phyloP scores from a whole-genome alignment of 2,113 vertebrate species.

The Ochotona princeps region DNA sequence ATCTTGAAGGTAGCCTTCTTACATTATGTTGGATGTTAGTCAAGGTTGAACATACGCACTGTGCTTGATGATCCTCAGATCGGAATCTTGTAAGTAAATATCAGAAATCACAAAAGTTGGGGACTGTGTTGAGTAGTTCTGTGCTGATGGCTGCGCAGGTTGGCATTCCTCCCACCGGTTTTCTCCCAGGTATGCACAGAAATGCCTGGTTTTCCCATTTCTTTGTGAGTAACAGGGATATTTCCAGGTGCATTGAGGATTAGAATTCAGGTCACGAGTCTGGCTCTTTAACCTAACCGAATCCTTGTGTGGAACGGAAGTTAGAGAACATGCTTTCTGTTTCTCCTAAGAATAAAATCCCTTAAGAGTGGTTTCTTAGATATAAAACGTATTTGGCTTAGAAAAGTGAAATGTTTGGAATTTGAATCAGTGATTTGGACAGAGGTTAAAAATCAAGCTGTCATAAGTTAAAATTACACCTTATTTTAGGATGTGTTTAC shows the following conservation, averaged over 20 bases:
- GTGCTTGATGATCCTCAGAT: slow-evolving; percentile 39
- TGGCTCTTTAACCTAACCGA: slow-evolving; percentile 59
- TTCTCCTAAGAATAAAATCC: slow-evolving; percentile 38
- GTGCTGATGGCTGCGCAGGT: background rate
- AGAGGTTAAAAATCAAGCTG: slow-evolving; percentile 19
- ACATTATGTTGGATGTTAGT: slow-evolving; percentile 25
- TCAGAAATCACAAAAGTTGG: background rate
- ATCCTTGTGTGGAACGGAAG: slow-evolving; percentile 34
- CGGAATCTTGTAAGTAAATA: slow-evolving; percentile 23
- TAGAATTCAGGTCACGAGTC: slow-evolving; percentile 57
- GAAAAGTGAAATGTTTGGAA: slow-evolving; percentile 41
- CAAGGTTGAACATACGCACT: background rate
- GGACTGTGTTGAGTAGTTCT: background rate
- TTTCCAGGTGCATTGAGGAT: slow-evolving; percentile 38
- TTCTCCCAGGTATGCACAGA: background rate
- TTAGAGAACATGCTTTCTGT: slow-evolving; percentile 47
- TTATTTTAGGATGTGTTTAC: slow-evolving; percentile 60
- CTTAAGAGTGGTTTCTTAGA: background rate
- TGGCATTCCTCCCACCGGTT: background rate
- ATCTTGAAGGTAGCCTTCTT: slow-evolving; percentile 20
- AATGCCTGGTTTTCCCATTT: slow-evolving; percentile 46
- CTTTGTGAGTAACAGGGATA: slow-evolving; percentile 35
- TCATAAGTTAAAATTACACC: slow-evolving; percentile 12
- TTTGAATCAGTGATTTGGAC: background rate
- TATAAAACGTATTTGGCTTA: background rate